phyloP scores from a whole-genome alignment of 2,888 invertebrate genomes.

The Sarcophaga subvicina region DNA sequence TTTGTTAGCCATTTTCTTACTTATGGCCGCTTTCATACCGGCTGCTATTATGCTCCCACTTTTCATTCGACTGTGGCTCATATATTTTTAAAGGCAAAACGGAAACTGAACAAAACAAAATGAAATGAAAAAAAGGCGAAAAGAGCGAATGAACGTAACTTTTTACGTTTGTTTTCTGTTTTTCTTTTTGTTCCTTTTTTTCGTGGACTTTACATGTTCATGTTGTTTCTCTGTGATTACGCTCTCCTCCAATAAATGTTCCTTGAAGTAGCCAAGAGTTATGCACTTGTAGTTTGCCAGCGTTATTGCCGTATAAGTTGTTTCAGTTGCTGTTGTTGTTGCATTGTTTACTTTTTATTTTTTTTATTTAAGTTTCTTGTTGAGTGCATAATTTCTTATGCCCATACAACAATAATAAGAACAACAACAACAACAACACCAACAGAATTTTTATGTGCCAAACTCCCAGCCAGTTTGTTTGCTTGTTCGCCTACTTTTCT shows the following conservation, averaged over 20 bases:
- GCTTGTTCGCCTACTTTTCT: not conserved
- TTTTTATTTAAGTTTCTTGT: not conserved
- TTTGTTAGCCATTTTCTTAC: conserved; percentile 48
- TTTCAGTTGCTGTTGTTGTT: conserved; percentile 15
- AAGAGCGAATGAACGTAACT: conserved; percentile 12
- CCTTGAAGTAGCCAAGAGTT: conserved; percentile 65
- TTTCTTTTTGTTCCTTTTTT: conserved; percentile 23
- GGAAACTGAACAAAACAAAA: no score
- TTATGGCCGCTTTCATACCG: conserved; percentile 28
- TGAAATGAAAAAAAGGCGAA: not conserved
- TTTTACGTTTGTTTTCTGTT: conserved; percentile 28
- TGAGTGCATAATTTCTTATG: conserved; percentile 63
- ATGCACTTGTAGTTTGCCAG: conserved; percentile 18
- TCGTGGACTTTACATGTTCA: not conserved
- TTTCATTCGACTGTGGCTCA: conserved; percentile 34
- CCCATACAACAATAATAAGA: conserved; percentile 22
- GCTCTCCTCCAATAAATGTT: conserved; percentile 63
- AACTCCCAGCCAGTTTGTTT: conserved; percentile 11
- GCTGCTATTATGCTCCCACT: conserved; percentile 27
- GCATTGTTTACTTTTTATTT: conserved; percentile 1
- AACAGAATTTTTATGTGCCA: conserved; percentile 2
- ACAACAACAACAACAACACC: no score
- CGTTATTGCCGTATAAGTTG: not conserved
- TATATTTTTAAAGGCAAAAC: conserved; percentile 17
- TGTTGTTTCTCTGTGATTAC: conserved; percentile 48